Evolutionary conservation across 2,888 invertebrate species (phyloP).

Genomic region (Nemotelus pantherinus): DNA sequence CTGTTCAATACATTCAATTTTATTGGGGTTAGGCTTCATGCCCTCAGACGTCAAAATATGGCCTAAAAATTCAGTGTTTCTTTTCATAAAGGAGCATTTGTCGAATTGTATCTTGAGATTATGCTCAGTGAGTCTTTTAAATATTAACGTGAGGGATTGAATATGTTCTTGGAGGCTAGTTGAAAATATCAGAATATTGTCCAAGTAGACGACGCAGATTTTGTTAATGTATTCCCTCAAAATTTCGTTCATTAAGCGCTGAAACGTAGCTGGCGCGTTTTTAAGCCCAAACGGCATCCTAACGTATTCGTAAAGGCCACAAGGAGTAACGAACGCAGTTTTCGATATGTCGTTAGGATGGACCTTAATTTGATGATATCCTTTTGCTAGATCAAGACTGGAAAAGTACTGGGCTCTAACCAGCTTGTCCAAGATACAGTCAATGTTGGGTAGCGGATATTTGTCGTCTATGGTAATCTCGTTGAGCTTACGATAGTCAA

Average conservation of each 20-base stretch:
- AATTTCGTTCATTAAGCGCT: not conserved
- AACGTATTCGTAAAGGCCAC: not conserved
- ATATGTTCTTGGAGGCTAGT: conserved; percentile 1
- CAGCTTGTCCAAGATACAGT: conserved; percentile 46
- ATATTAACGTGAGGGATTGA: not conserved
- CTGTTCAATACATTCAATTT: not conserved
- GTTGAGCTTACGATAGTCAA: conserved; percentile 47
- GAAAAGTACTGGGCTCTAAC: conserved; percentile 35
- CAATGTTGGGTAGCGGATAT: conserved; percentile 46
- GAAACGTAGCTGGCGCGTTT: conserved; percentile 21
- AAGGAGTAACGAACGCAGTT: conserved; percentile 8
- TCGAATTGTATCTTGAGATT: not conserved
- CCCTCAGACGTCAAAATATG: not conserved
- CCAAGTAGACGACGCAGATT: no score
- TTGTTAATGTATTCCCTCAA: no score
- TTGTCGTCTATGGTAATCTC: conserved; percentile 42
- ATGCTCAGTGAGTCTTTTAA: not conserved
- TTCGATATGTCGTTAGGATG: not conserved
- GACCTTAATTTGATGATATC: conserved; percentile 47
- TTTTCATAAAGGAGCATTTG: conserved; percentile 16
- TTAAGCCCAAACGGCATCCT: conserved; percentile 6
- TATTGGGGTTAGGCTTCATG: not conserved
- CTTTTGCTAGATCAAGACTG: conserved; percentile 13
- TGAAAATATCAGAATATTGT: no score
- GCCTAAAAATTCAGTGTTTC: conserved; percentile 1